A percentile compares a stretch with the other conserved stretches of the same genome.
phyloP scores from a whole-genome alignment of 2,888 invertebrate genomes.

The Hyles lineata region DNA sequence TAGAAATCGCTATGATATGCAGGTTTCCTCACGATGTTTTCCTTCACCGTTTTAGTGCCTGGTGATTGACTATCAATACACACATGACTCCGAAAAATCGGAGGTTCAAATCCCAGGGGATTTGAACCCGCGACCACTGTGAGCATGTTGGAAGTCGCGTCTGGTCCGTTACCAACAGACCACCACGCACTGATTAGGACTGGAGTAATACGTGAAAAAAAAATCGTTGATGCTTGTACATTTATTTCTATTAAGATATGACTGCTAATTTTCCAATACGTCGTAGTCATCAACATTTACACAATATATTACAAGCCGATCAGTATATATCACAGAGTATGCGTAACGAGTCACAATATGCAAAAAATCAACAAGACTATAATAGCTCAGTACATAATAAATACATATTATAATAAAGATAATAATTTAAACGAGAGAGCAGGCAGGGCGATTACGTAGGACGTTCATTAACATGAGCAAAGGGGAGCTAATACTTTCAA shows the following conservation, averaged over 20 bases:
- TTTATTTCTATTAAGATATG: slow-evolving; percentile 73
- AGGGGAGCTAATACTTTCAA: slow-evolving; percentile 7
- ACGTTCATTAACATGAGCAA: slow-evolving; percentile 14
- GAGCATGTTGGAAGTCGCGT: no score
- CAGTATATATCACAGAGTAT: slow-evolving; percentile 78
- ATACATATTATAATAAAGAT: background rate
- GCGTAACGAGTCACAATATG: slow-evolving; percentile 78
- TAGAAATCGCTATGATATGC: no score
- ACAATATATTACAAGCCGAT: slow-evolving; percentile 75
- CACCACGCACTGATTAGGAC: no score
- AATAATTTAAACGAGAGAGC: slow-evolving; percentile 2
- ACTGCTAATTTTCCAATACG: slow-evolving; percentile 50
- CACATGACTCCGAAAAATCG: no score
- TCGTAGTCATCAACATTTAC: slow-evolving; percentile 50
- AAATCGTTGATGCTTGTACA: slow-evolving; percentile 59
- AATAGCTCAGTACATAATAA: slow-evolving; percentile 34
- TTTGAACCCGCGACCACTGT: no score
- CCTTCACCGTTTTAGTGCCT: no score
- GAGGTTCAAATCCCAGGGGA: no score
- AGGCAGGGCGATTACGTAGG: slow-evolving; percentile 1
- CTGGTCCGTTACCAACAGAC: no score
- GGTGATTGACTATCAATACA: no score
- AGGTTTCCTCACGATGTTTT: no score
- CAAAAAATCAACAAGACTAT: slow-evolving; percentile 56
- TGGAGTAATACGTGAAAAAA: slow-evolving; percentile 38